A percentile compares a stretch with the other conserved stretches of the same genome.
Evolutionary conservation across 1,140 invertebrate genomes (phyloP).

Genomic region (Aphaenogaster rudis): DNA sequence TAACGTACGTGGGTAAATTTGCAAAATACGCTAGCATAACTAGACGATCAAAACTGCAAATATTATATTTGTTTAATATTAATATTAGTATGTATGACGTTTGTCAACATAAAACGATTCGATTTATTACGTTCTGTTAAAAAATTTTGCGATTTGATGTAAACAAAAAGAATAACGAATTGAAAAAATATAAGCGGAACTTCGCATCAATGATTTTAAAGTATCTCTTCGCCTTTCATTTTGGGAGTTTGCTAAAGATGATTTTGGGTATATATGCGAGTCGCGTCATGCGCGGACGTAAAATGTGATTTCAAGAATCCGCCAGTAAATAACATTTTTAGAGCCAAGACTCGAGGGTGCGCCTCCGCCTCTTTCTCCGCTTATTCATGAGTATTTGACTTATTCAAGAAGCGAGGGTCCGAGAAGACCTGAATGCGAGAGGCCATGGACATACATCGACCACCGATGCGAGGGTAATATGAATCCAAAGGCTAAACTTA

Average conservation of each 20-base stretch:
- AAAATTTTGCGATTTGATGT: background rate
- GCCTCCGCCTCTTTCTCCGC: constrained; percentile 72
- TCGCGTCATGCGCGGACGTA: constrained; percentile 45
- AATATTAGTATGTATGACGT: background rate
- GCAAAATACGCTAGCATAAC: background rate
- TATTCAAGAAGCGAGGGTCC: constrained; percentile 81
- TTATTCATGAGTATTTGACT: constrained; percentile 85
- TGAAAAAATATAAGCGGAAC: background rate
- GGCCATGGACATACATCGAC: constrained; percentile 75
- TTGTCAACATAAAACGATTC: background rate
- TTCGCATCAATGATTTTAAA: constrained; percentile 34
- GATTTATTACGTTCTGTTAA: background rate
- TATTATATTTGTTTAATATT: background rate
- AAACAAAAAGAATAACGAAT: background rate
- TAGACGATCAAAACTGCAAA: background rate
- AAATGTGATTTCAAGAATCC: constrained; percentile 73
- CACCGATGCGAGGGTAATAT: constrained; percentile 74
- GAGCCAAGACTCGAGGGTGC: constrained; percentile 35
- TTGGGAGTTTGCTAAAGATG: constrained; percentile 9
- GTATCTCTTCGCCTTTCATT: background rate
- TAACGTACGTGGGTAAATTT: constrained; percentile 37
- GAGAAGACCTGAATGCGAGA: constrained; percentile 72
- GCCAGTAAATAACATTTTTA: constrained; percentile 74
- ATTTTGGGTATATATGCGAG: constrained; percentile 33
- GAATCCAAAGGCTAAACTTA: constrained; percentile 74